Percentiles rank a stretch among this genome's conserved stretches.
phyloP scores from a whole-genome alignment of 2,888 invertebrate species.

The Branchellion lobata region DNA sequence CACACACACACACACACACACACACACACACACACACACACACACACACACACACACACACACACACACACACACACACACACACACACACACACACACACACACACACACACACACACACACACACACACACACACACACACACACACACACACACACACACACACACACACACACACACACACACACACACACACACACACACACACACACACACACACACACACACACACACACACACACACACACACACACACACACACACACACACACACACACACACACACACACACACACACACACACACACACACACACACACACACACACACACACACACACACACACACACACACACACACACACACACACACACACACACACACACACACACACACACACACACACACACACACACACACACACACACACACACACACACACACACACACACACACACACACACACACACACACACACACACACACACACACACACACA shows the following conservation, averaged over 20 bases:
- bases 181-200: conserved; percentile 12
- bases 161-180: neutral
- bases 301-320: too few relatives aligned
- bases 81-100: too few relatives aligned
- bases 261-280: conserved; percentile 7
- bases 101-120: conserved; percentile 1
- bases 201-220: too few relatives aligned
- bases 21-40: conserved; percentile 8
- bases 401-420: too few relatives aligned
- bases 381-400: conserved; percentile 3
- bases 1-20: conserved; percentile 11
- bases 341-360: conserved; percentile 1
- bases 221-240: conserved; percentile 18
- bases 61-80: neutral
- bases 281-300: conserved; percentile 5
- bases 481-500: neutral
- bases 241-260: conserved; percentile 11
- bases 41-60: conserved; percentile 18
- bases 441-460: conserved; percentile 11
- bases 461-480: conserved; percentile 18
- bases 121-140: conserved; percentile 10
- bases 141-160: conserved; percentile 22
- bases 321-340: conserved; percentile 11
- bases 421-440: conserved; percentile 4
- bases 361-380: conserved; percentile 21